A percentile compares a stretch with the other conserved stretches of the same genome.
Conservation (phyloP, 2,113 vertebrate species). For the Toxotes jaculatrix region DNA sequence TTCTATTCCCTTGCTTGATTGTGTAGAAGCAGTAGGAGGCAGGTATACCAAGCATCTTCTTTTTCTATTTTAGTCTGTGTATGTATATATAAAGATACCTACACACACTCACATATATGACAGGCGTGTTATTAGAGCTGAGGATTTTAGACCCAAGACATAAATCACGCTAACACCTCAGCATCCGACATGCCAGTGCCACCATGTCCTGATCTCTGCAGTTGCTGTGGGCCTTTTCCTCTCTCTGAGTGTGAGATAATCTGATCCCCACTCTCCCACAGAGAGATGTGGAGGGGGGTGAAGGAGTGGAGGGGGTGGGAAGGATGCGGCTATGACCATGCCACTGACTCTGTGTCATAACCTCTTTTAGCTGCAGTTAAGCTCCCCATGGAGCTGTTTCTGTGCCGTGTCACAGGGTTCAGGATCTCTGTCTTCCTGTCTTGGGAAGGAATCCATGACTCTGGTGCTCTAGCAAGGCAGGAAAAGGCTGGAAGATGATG, state of each 20-base stretch:
- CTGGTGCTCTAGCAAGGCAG: neutral
- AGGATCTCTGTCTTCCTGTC: slow-evolving; percentile 54
- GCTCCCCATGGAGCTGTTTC: slow-evolving; percentile 50
- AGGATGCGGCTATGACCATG: slow-evolving; percentile 33
- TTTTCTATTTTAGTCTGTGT: slow-evolving; percentile 22
- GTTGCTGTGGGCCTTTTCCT: slow-evolving; percentile 48
- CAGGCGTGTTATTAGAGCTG: slow-evolving; percentile 39
- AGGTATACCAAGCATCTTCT: slow-evolving; percentile 33
- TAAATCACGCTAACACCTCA: slow-evolving; percentile 58
- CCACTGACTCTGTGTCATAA: slow-evolving; percentile 69
- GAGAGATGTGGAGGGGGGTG: slow-evolving; percentile 12
- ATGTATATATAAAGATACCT: neutral
- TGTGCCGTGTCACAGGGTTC: slow-evolving; percentile 70
- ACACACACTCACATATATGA: slow-evolving; percentile 3
- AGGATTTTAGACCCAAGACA: slow-evolving; percentile 35
- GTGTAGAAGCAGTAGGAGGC: neutral
- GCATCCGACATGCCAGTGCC: slow-evolving; percentile 20
- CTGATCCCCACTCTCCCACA: slow-evolving; percentile 65
- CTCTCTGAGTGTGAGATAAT: slow-evolving; percentile 66
- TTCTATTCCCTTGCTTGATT: slow-evolving; percentile 4
- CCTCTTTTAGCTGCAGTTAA: slow-evolving; percentile 72
- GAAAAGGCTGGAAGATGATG: neutral
- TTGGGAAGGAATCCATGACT: slow-evolving; percentile 18
- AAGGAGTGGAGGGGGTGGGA: neutral
- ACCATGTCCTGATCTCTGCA: slow-evolving; percentile 42